phyloP scores from a whole-genome alignment of 1,140 invertebrate genomes.

The Bombus confusus region DNA sequence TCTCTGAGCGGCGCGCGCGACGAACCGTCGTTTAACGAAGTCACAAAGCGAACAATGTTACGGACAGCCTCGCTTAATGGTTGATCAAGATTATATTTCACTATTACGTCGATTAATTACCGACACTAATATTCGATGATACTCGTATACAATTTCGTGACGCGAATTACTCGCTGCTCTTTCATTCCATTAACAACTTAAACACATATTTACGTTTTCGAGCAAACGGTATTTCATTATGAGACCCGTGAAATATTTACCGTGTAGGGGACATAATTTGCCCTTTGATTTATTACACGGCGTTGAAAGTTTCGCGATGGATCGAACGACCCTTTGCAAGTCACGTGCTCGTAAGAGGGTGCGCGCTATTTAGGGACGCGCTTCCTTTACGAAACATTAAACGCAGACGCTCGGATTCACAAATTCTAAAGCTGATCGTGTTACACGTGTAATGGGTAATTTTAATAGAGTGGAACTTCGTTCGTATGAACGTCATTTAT shows the following conservation, averaged over 20 bases:
- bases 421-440: neutral
- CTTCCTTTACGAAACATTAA: neutral
- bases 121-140: neutral
- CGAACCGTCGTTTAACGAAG: slow-evolving; percentile 66
- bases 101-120: slow-evolving; percentile 51
- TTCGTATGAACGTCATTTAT: too few species aligned
- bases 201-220: neutral
- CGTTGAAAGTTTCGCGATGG: too few species aligned
- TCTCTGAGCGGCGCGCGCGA: slow-evolving; percentile 40
- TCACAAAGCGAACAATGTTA: slow-evolving; percentile 67
- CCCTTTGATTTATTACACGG: slow-evolving; percentile 2
- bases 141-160: too few species aligned
- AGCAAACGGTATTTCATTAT: neutral
- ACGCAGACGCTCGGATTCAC: neutral
- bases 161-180: neutral
- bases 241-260: slow-evolving; percentile 1
- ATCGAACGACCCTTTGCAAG: neutral
- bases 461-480: too few species aligned
- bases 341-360: neutral
- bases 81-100: slow-evolving; percentile 58
- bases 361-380: neutral
- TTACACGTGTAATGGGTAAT: too few species aligned
- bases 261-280: neutral
- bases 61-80: slow-evolving; percentile 54
- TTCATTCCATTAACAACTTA: neutral